These are phyloP conservation scores for Melinopterus prodromus DNA, from an alignment of 2,888 invertebrate species.

Conservation along the genomic window DNA sequence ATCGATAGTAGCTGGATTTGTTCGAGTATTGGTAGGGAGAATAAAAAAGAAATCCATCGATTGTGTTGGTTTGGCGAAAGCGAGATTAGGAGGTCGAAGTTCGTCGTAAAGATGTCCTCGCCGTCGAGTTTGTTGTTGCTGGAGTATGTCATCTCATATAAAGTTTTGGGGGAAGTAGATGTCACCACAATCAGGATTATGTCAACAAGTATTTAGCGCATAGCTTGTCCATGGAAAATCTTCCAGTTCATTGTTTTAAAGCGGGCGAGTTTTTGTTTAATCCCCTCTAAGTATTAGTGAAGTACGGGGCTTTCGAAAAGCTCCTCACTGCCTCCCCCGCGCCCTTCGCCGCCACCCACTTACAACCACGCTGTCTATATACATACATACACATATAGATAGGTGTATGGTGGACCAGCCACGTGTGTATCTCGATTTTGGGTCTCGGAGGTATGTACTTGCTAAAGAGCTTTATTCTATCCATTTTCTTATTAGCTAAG, in stretches of 20 bases:
- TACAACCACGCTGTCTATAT: slow-evolving; percentile 8
- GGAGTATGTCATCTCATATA: slow-evolving; percentile 23
- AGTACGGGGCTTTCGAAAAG: slow-evolving; percentile 36
- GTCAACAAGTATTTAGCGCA: slow-evolving; percentile 50
- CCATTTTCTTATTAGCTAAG: slow-evolving; percentile 64
- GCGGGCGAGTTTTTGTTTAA: slow-evolving; percentile 44
- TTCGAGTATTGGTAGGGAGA: background rate
- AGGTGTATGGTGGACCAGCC: background rate
- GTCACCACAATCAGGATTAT: slow-evolving; percentile 50
- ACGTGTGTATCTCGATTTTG: slow-evolving; percentile 5
- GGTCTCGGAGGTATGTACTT: slow-evolving; percentile 53
- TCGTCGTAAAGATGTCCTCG: background rate
- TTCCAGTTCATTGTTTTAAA: slow-evolving; percentile 27
- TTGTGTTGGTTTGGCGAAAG: background rate
- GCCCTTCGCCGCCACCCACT: slow-evolving; percentile 4
- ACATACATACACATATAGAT: slow-evolving; percentile 12
- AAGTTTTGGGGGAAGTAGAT: slow-evolving; percentile 46
- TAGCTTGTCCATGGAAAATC: slow-evolving; percentile 47
- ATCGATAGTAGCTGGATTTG: too few relatives aligned
- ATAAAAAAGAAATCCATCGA: background rate
- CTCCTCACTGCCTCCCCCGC: slow-evolving; percentile 8
- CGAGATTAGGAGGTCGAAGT: background rate
- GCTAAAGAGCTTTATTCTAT: slow-evolving; percentile 62
- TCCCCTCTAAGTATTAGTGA: slow-evolving; percentile 43
- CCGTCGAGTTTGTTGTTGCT: slow-evolving; percentile 21